phyloP scores from a whole-genome alignment of 2,888 invertebrate genomes.

The Volucella inanis region DNA sequence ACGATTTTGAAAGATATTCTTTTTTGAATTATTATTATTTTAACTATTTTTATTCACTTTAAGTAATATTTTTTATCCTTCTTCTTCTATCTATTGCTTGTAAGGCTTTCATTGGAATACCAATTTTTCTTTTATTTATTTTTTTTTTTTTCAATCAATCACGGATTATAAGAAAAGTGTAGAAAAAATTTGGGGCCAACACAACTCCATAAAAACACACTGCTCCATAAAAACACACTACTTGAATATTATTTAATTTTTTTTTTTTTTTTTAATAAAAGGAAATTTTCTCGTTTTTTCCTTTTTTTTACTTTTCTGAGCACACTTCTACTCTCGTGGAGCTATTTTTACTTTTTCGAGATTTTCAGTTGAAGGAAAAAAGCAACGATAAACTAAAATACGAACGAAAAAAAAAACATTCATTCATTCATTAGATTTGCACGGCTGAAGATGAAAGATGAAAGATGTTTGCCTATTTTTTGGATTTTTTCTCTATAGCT shows the following conservation, averaged over 20 bases:
- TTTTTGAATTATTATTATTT: constrained; percentile 7
- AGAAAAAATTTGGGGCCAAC: constrained; percentile 40
- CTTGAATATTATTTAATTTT: constrained; percentile 19
- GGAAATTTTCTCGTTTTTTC: constrained; percentile 21
- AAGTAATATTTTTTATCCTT: constrained; percentile 56
- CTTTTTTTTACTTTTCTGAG: constrained; percentile 37
- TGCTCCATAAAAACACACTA: constrained; percentile 38
- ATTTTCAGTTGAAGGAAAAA: constrained; percentile 64
- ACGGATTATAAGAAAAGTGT: constrained; percentile 47
- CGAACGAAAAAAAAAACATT: constrained; percentile 56
- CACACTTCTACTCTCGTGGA: constrained; percentile 68
- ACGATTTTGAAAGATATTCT: constrained; percentile 49
- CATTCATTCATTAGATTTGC: constrained; percentile 75
- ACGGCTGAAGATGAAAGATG: constrained; percentile 73
- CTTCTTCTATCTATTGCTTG: constrained; percentile 62
- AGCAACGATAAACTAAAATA: constrained; percentile 45
- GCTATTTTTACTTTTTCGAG: constrained; percentile 65
- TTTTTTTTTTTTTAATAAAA: constrained; percentile 23
- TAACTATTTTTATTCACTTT: constrained; percentile 46
- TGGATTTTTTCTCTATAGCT: constrained; percentile 3
- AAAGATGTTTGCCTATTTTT: constrained; percentile 54
- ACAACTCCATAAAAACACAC: constrained; percentile 51
- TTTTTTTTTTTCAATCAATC: constrained; percentile 54
- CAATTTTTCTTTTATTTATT: constrained; percentile 34
- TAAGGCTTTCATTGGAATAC: constrained; percentile 68